Base-by-base conservation (phyloP, 2,888 invertebrate species). In the Pseudococcus longispinus region DNA sequence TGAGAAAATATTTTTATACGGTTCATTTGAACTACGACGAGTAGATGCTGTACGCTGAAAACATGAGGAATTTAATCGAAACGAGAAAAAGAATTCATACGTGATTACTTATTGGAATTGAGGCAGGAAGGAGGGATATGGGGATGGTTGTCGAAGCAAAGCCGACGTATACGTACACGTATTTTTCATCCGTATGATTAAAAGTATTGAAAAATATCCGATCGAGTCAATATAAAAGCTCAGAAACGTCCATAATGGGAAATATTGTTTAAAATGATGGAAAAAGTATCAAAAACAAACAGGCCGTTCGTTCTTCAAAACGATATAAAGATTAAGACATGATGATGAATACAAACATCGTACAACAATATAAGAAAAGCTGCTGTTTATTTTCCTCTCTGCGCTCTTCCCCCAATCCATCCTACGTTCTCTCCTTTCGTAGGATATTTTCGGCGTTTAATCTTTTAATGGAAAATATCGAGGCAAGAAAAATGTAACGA, bases 401-500 rank as follows among this genome's bases (percentile, higher is more conserved):
- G n/a, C 5, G 8, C 51, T 15, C 44, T 13, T n/a, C 20, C 8
- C 37, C 37, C n/a, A n/a, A 37, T 37, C 37, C 11, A 0, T 23
- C 11, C 5, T 11, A 11, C 20, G 60, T 6, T 9, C 60, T 60
- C 60, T 60, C 23, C n/a, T 3, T n/a, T n/a, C 51, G 51, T 51
- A 51, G 9, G 20, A 13, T 70, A 80, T 20, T 80, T 42, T 80
- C 42, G 32, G 77, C 77, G 77, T 80, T 80, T 80, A 80, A 80
- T 80, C 77, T 80, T 80, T 80, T 80, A 80, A 80, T 80, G 77
- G 77, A 80, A 80, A 80, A 80, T 80, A 42, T 42, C 77, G 42
- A 80, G 42, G 77, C 20, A 42, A 80, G 77, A 80, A 80, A 80
- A 80, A 80, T 80, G 77, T 80, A 80, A 80, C 20, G 37, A 80